Percentiles rank a stretch among this genome's conserved stretches.
Conservation (phyloP, 2,888 invertebrate species). For the Nomada fabriciana region DNA sequence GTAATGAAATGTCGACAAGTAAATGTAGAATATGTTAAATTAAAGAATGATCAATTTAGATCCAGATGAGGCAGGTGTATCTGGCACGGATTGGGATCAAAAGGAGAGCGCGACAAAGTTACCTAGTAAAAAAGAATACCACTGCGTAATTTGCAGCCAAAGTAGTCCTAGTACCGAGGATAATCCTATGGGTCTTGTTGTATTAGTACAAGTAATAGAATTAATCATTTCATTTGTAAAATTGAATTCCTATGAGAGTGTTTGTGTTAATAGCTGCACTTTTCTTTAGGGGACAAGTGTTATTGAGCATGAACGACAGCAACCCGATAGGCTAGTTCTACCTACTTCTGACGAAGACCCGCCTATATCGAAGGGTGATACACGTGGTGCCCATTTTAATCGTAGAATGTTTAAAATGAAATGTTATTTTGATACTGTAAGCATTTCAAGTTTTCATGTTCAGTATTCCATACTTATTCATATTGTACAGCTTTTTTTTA, state of each 20-base stretch:
- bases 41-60: not conserved
- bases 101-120: constrained; percentile 86
- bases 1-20: not conserved
- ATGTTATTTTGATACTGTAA: constrained; percentile 91
- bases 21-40: not conserved
- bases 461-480: not conserved
- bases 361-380: constrained; percentile 87
- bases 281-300: constrained; percentile 91
- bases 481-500: too few species aligned
- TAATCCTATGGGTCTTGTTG: constrained; percentile 95
- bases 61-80: constrained; percentile 81
- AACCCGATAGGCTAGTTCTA: constrained; percentile 86
- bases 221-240: not conserved
- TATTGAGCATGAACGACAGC: constrained; percentile 90
- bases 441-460: constrained; percentile 36
- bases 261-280: not conserved
- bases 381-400: constrained; percentile 91
- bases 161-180: constrained; percentile 93
- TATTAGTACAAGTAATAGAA: constrained; percentile 89
- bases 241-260: not conserved
- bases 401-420: constrained; percentile 91
- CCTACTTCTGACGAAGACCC: constrained; percentile 89
- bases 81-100: constrained; percentile 88
- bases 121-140: constrained; percentile 90
- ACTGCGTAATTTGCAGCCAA: constrained; percentile 98